Base-by-base conservation (phyloP, 2,797 vertebrate species). In the Myotis pilosus region DNA sequence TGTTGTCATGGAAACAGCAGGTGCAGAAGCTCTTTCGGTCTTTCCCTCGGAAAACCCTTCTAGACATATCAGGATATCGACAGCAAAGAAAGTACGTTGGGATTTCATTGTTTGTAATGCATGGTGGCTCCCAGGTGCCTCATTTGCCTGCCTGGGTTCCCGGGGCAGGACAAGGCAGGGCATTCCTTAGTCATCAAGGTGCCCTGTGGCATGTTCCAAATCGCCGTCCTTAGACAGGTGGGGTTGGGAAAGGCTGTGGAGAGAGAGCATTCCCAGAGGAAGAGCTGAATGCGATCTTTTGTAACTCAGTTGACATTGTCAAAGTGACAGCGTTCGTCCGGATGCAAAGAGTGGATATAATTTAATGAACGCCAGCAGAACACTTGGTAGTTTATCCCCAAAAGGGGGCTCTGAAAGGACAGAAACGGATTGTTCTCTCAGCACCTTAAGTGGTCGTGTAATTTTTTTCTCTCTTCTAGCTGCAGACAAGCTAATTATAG, bases 1-100 rank as follows among this genome's bases (percentile, higher is more conserved):
- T 99, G 98, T 99, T 99, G 99, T 99, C 99, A 98, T 99, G 99
- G 99, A 99, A 99, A 99, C 99, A 99, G 98, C 99, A 99, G 98
- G 99, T 99, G 98, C 99, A 99, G 98, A 99, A 99, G 98, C 99
- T 99, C 97, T 99, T 99, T 98, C 98, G 99, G 98, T 99, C 99
- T 98, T 99, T 99, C 98, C 99, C 99, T 95, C 99, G 99, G 98
- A 99, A 99, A 98, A 99, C 99, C 98, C 98, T 99, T 92, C 98
- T 99, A 97, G 99, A 99, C 98, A 98, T 99, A 93, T 99, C 99
- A 41, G 99, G 99, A 94, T 99, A 99, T 97, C 98, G 99, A 97
- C 98, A 99, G 97, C 99, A 99, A 98, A 99, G 99, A 98, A 99
- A 99, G 99, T 99, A 98, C 0, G 97, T 13, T 47, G 96, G 75